Evolutionary conservation across 2,797 vertebrate species (phyloP).

Genomic region (Zalophus californianus): DNA sequence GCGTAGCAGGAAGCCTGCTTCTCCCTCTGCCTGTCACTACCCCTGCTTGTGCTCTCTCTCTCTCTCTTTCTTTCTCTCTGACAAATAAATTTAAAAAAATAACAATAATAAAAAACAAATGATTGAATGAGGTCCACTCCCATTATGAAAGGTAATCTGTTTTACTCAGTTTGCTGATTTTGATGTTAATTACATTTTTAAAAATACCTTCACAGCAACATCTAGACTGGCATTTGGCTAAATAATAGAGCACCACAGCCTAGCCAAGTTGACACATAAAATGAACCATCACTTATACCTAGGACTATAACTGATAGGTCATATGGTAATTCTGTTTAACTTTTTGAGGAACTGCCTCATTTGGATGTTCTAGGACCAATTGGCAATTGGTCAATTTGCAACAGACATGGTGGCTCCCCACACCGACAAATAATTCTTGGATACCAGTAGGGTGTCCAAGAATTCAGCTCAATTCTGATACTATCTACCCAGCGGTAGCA

Average conservation of each 20-base stretch:
- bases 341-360: neutral
- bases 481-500: neutral
- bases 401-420: neutral
- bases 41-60: too few relatives aligned
- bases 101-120: too few relatives aligned
- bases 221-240: neutral
- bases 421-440: neutral
- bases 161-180: neutral
- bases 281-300: neutral
- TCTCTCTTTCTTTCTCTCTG: too few relatives aligned
- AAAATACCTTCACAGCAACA: neutral
- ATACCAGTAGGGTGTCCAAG: neutral
- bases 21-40: too few relatives aligned
- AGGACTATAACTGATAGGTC: neutral
- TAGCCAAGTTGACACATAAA: neutral
- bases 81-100: too few relatives aligned
- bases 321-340: neutral
- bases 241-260: neutral
- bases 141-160: neutral
- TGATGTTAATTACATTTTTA: neutral
- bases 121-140: neutral
- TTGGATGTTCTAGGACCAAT: neutral
- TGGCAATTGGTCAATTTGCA: neutral
- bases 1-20: too few relatives aligned
- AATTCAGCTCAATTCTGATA: neutral